Base-by-base conservation (phyloP, 1,140 invertebrate genomes). In the Colletes gigas region DNA sequence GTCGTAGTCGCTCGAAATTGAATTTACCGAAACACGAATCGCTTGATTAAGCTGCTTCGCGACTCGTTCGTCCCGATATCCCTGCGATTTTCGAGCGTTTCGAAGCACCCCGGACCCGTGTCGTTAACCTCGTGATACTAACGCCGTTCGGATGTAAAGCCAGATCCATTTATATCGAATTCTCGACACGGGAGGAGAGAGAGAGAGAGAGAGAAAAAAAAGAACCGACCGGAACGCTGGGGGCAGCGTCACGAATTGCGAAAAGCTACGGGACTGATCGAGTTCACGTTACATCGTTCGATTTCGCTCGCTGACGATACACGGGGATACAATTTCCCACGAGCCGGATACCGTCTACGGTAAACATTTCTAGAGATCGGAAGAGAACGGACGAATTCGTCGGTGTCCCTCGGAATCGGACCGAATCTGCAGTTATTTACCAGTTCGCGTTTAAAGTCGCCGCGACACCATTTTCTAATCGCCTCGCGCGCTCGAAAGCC, bases 11-110 rank as follows among this genome's bases (percentile, higher is more conserved):
- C 41, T 21, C 67, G 50, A 72, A 83, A 88, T 86, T 87, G 74
- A 82, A 88, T 86, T 86, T 85, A 70, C 63, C 72, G 73, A 84
- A 83, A 87, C 85, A 77, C 74, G 65, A 55, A 39, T 44, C 73
- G 79, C 67, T 85, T 85, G 83, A 85, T 85, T 82, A 85, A 85
- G 70, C 84, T 67, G 10, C 71, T 55, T 30, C 44, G 57, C 78
- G 73, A 81, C 68, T 68, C 63, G 55, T 65, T 21, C 68, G 12
- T 59, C 30, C 30, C 70, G 73, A 79, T 77, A 55, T 71, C 68
- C 47, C 59, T 52, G 59, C 69, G 71, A 52, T 65, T 72, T 67
- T 65, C 78, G 54, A 57, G 41, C 59, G 50, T 39, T 79, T 77
- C 71, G 54, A 19, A 60, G 15, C 17, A 15, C 15, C 41, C 9